phyloP scores from a whole-genome alignment of 2,797 vertebrate genomes.

The Fringilla coelebs region DNA sequence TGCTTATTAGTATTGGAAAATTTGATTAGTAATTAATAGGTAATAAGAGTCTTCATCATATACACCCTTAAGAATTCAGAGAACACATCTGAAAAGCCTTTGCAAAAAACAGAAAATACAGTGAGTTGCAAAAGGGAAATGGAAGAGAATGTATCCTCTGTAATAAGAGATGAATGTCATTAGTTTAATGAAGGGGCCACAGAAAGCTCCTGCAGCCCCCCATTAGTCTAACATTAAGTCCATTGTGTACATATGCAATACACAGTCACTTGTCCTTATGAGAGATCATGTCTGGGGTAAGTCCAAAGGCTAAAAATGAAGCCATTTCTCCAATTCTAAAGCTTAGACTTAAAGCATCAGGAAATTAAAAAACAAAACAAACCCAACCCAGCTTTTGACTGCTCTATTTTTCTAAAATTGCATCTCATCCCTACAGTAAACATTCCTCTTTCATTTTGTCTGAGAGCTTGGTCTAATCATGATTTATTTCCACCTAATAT shows the following conservation, averaged over 20 bases:
- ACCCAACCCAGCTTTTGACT: neutral
- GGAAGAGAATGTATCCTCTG: constrained; percentile 18
- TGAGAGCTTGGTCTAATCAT: neutral
- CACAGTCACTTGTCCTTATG: constrained; percentile 8
- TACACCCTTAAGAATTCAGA: neutral
- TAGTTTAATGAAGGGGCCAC: constrained; percentile 31
- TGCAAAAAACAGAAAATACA: neutral
- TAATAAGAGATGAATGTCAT: constrained; percentile 42
- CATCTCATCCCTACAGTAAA: neutral
- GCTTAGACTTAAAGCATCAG: neutral
- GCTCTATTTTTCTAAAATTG: neutral
- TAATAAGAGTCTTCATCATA: neutral
- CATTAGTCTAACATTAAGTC: constrained; percentile 22
- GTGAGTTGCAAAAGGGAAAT: neutral
- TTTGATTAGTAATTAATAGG: neutral
- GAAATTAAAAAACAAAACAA: neutral
- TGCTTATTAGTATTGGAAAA: neutral
- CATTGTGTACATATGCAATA: constrained; percentile 21
- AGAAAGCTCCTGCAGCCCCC: constrained; percentile 38
- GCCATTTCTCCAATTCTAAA: neutral
- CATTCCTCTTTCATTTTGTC: neutral
- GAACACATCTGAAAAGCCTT: neutral
- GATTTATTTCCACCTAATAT: neutral
- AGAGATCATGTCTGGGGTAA: neutral
- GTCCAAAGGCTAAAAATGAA: constrained; percentile 12